Base-by-base conservation (phyloP, 2,797 vertebrate species). In the Coreius guichenoti region DNA sequence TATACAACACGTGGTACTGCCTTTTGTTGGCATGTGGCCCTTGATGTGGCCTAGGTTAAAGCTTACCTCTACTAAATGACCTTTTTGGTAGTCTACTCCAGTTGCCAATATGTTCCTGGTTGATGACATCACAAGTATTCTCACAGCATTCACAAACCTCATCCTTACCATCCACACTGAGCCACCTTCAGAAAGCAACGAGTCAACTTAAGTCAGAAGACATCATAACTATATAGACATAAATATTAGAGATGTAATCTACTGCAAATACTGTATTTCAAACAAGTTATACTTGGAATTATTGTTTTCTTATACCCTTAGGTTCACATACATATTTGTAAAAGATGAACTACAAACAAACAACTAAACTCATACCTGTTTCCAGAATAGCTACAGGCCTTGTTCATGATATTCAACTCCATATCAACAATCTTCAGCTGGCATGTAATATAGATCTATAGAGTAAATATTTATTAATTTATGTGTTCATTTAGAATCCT, bases 391-490 rank as follows among this genome's bases (percentile, higher is more conserved):
- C 65, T 80, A 76, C 87, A 88, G 2, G n/a, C 87, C 17, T 86
- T 79, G 36, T 74, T 85, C 23, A 74, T 12, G 36, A 56, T 61
- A 58, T 49, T 76, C 61, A 86, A 29, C 13, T 69, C 39, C 26
- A 74, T 39, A 61, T 88, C 68, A 82, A 23, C 54, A 11, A 72
- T 65, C 43, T 86, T 86, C 80, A 88, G 70, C 8, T 72, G 77
- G 39, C 87, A 88, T 3, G 69, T 80, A 77, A 88, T 63, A 29
- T 80, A 88, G 5, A 86, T 63, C 87, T 88, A 65, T 21, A 80
- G 33, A 14, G 8, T 49, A 78, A 81, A 69, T 7, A 45, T 70
- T n/a, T n/a, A 23, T 39, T 39, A 1, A 70, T 70, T 67, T 70
- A 2, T 70, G 12, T 43, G 36, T n/a, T 70, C 6, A 43, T 70